phyloP scores from a whole-genome alignment of 2,113 vertebrate genomes.

The Oncorhynchus nerka region DNA sequence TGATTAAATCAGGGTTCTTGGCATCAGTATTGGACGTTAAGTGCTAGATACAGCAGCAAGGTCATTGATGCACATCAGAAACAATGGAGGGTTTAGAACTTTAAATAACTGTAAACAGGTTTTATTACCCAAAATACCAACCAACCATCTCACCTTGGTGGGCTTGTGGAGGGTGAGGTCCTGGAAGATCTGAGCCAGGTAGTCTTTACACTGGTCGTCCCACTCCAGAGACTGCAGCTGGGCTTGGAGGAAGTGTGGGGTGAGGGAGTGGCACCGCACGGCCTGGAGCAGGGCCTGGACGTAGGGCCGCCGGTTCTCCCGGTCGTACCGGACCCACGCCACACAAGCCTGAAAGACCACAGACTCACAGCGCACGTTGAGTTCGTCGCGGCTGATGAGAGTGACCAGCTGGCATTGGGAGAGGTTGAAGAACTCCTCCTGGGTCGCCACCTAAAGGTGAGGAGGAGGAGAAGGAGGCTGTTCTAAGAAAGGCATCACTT shows the following conservation, averaged over 20 bases:
- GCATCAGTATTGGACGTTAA: too few relatives aligned
- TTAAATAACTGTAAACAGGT: too few relatives aligned
- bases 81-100: slow-evolving; percentile 65
- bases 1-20: too few relatives aligned
- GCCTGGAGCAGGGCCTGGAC: slow-evolving; percentile 89
- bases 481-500: not conserved
- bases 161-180: slow-evolving; percentile 92
- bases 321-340: slow-evolving; percentile 91
- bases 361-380: slow-evolving; percentile 94
- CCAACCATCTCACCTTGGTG: slow-evolving; percentile 55
- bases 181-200: slow-evolving; percentile 88
- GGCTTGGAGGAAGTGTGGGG: slow-evolving; percentile 87
- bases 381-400: slow-evolving; percentile 90
- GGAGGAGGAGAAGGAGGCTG: not conserved
- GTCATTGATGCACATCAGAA: too few relatives aligned
- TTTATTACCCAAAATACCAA: too few relatives aligned
- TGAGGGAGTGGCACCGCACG: slow-evolving; percentile 92
- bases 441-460: slow-evolving; percentile 81
- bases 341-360: slow-evolving; percentile 95
- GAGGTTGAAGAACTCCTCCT: slow-evolving; percentile 93
- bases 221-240: slow-evolving; percentile 88
- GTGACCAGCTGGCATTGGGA: slow-evolving; percentile 92
- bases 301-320: slow-evolving; percentile 79
- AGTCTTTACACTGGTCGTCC: slow-evolving; percentile 89
- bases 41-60: too few relatives aligned